phyloP scores from a whole-genome alignment of 1,140 invertebrate species.

The Leucophenga varia region DNA sequence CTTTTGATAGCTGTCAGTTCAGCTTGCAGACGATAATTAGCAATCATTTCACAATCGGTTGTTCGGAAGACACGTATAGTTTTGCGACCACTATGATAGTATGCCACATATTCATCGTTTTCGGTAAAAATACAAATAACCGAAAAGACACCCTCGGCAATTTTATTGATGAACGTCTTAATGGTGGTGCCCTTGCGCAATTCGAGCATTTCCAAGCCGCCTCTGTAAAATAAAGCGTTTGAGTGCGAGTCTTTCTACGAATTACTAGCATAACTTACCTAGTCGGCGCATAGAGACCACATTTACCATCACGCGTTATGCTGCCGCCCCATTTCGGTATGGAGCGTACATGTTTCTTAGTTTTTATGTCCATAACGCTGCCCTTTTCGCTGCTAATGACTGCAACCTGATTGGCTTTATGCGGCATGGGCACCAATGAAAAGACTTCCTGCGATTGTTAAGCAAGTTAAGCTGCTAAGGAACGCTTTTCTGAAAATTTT shows the following conservation, averaged over 20 bases:
- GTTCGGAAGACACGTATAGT: slow-evolving; percentile 90
- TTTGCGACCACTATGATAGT: slow-evolving; percentile 89
- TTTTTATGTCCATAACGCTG: slow-evolving; percentile 80
- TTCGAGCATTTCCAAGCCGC: slow-evolving; percentile 89
- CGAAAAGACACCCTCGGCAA: slow-evolving; percentile 96
- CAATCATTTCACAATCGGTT: slow-evolving; percentile 83
- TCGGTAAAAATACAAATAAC: slow-evolving; percentile 93
- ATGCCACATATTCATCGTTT: slow-evolving; percentile 93
- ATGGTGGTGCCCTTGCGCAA: slow-evolving; percentile 80
- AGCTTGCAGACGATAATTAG: slow-evolving; percentile 89
- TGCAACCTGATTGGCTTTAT: slow-evolving; percentile 80
- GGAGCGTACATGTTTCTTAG: slow-evolving; percentile 73
- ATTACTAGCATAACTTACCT: slow-evolving; percentile 56
- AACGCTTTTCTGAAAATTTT: background rate
- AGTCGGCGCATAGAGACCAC: slow-evolving; percentile 88
- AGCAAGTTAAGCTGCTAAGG: background rate
- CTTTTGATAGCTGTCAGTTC: slow-evolving; percentile 85
- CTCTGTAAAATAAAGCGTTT: slow-evolving; percentile 60
- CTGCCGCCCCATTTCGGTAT: slow-evolving; percentile 82
- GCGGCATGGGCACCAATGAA: slow-evolving; percentile 73
- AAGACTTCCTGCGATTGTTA: slow-evolving; percentile 62
- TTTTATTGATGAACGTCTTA: slow-evolving; percentile 84
- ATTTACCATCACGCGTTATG: slow-evolving; percentile 84
- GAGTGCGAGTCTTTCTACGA: background rate
- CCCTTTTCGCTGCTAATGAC: slow-evolving; percentile 90